Base-by-base conservation (phyloP, 2,113 vertebrate species). In the Tor tambroides region DNA sequence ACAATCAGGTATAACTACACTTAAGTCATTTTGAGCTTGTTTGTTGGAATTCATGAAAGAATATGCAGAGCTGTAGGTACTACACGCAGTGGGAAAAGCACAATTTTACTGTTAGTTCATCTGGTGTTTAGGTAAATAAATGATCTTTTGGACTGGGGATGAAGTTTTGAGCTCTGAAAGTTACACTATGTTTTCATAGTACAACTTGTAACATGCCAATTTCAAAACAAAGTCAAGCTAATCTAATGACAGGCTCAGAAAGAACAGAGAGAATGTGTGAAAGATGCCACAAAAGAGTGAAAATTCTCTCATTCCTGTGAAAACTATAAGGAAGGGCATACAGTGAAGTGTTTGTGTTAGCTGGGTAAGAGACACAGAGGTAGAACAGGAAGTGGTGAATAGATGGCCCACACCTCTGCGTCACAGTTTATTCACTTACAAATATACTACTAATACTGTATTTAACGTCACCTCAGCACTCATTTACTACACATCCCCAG, bases 241-340 rank as follows among this genome's bases (percentile, higher is more conserved):
- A 71, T 71, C 67, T 71, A 9, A 71, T 23, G 67, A 10, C 0
- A 5, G 67, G 32, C 3, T 23, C 19, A 23, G 69, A 71, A 35
- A 54, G 54, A 87, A 61, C 41, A 85, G 88, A n/a, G 87, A n/a
- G 85, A 67, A 3, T 26, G 28, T 56, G 43, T 74, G 59, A 30
- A 32, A 84, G 75, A 78, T 83, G 87, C 90, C 59, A 87, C 92
- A 56, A 26, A 51, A 54, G 76, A 85, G 91, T 90, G 88, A 90
- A 90, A 91, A 84, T 89, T 93, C 86, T 91, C 84, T 85, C 90
- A 83, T 30, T 43, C 41, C 71, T 75, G 87, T 87, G 89, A 92
- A 90, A 92, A 84, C 67, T 78, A 56, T 51, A 65, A 35, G 12
- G 46, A 89, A 87, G 89, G 54, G 54, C 49, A 89, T 78, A 87